These are phyloP conservation scores for Drosophila sproati DNA, from an alignment of 1,140 invertebrate species.

Conservation along the genomic window DNA sequence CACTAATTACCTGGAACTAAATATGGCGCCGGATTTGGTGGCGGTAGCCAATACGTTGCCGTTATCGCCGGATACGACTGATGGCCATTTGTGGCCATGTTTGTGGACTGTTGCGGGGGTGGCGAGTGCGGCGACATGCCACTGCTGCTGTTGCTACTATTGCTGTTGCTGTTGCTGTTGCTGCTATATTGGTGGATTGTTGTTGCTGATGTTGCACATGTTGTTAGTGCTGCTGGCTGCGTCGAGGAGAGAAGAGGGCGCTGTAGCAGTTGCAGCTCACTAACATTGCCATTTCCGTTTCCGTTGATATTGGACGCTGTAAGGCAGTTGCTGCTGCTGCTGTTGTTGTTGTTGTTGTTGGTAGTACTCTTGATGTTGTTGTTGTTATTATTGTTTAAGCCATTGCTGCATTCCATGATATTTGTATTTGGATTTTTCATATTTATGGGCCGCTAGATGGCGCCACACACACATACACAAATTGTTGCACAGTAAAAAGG, in stretches of 20 bases:
- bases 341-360: slow-evolving; percentile 51
- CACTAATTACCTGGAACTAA: slow-evolving; percentile 89
- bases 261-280: slow-evolving; percentile 49
- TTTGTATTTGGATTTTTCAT: slow-evolving; percentile 78
- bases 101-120: slow-evolving; percentile 67
- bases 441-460: slow-evolving; percentile 75
- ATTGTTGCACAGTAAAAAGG: slow-evolving; percentile 6
- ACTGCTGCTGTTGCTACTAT: slow-evolving; percentile 41
- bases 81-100: slow-evolving; percentile 84
- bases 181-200: slow-evolving; percentile 3
- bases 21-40: slow-evolving; percentile 90
- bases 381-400: slow-evolving; percentile 63
- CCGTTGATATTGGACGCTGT: slow-evolving; percentile 68
- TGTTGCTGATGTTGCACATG: slow-evolving; percentile 54
- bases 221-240: slow-evolving; percentile 45
- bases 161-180: slow-evolving; percentile 41
- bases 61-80: slow-evolving; percentile 90
- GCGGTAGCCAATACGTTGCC: slow-evolving; percentile 91
- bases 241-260: slow-evolving; percentile 47
- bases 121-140: slow-evolving; percentile 55
- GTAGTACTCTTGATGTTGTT: slow-evolving; percentile 32
- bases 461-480: slow-evolving; percentile 44
- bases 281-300: slow-evolving; percentile 79
- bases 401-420: slow-evolving; percentile 76
- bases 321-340: slow-evolving; percentile 30